Evolutionary conservation across 2,797 vertebrate genomes (phyloP), one percentile per base, ranked within the genome.

Genomic region (Argyrosomus regius): DNA sequence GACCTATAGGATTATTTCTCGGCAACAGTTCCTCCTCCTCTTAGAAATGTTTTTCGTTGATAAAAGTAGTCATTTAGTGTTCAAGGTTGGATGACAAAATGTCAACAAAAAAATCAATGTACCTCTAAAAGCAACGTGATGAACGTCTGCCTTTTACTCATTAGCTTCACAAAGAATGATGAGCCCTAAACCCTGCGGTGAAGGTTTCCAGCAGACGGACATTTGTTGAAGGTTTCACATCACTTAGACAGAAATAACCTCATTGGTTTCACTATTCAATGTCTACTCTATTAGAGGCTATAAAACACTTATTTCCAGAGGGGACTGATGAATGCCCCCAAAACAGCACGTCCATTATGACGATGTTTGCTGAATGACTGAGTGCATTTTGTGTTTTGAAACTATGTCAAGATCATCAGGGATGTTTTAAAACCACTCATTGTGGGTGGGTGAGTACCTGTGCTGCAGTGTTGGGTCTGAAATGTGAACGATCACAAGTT

Each of bases 61-160:
- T 31, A 20, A 57, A 46, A 14, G 8, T 5, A 3, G 4, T 18
- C 20, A 56, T 60, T 67, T n/a, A 4, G 46, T 12, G 18, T 6
- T 74, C 60, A 83, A 63, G 56, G 64, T 4, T 41, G 28, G 12
- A 24, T 20, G 31, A 77, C 12, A 20, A 39, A 45, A 6, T 3
- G 11, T 17, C 39, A 53, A 48, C 13, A 20, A 45, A 63, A 20
- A 2, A 41, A 26, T 50, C 24, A 5, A 41, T 72, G 1, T 5
- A 12, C 39, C 18, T 39, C 16, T 5, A 26, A 52, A 50, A 43
- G 45, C 57, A 52, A 14, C 1, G 1, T 1, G 4, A 12, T 12
- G 73, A 53, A 7, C 9, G 4, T 6, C 24, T 2, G 41, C 45
- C 43, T 72, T 52, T 64, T 3, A 70, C 50, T 31, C 45, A 10